Evolutionary conservation across 2,888 invertebrate genomes (phyloP).

Genomic region (Dynastes tityus): DNA sequence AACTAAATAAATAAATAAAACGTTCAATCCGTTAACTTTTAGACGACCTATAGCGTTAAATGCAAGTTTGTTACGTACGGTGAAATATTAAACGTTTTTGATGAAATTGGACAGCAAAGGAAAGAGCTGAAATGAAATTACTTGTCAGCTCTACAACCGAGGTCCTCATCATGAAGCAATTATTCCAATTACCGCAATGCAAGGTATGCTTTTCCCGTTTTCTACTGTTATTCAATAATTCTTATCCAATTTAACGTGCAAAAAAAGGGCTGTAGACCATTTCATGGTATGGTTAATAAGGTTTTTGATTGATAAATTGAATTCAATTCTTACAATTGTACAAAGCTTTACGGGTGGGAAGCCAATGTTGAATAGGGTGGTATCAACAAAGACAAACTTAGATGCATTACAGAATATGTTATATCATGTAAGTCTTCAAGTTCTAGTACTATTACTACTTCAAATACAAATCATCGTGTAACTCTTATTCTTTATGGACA

Average conservation of each 20-base stretch:
- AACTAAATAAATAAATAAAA: neutral
- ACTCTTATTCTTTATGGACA: too few relatives aligned
- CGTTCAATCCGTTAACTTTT: constrained; percentile 55
- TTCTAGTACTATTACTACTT: too few relatives aligned
- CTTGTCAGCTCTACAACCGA: constrained; percentile 60
- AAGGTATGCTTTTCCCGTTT: constrained; percentile 58
- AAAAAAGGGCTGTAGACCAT: constrained; percentile 7
- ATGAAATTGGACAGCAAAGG: constrained; percentile 60
- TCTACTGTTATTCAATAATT: constrained; percentile 59
- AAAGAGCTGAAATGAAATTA: constrained; percentile 61
- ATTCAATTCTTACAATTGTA: too few relatives aligned
- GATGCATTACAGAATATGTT: too few relatives aligned
- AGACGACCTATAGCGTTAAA: constrained; percentile 57
- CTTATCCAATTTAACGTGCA: constrained; percentile 52
- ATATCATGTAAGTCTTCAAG: too few relatives aligned
- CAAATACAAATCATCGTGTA: too few relatives aligned
- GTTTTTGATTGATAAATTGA: too few relatives aligned
- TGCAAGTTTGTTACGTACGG: constrained; percentile 58
- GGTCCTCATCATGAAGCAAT: constrained; percentile 62
- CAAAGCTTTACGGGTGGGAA: too few relatives aligned
- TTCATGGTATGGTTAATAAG: too few relatives aligned
- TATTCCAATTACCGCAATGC: constrained; percentile 62
- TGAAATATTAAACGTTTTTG: constrained; percentile 63
- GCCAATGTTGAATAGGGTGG: too few relatives aligned
- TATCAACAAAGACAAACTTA: too few relatives aligned